Evolutionary conservation across 2,888 invertebrate species (phyloP).

Genomic region (Odiellus spinosus): DNA sequence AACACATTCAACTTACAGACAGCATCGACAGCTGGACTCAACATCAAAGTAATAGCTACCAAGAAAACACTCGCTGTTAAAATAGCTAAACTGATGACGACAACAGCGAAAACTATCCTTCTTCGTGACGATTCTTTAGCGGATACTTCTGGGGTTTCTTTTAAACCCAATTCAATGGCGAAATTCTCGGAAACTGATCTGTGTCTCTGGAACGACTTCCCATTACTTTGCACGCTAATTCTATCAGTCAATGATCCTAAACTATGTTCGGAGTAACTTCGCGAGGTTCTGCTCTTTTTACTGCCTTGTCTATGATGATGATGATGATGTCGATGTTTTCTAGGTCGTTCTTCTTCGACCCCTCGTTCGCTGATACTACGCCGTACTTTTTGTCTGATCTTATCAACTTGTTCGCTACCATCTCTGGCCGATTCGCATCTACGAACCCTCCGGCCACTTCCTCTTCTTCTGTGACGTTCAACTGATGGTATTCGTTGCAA

Average conservation of each 20-base stretch:
- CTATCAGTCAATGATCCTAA: too few species aligned
- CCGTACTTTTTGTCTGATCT: slow-evolving; percentile 5
- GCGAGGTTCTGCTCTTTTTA: too few species aligned
- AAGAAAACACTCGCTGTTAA: slow-evolving; percentile 8
- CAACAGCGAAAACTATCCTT: slow-evolving; percentile 10
- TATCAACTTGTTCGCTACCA: slow-evolving; percentile 4
- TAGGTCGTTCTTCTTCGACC: too few species aligned
- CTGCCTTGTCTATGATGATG: too few species aligned
- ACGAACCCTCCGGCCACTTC: slow-evolving; percentile 3
- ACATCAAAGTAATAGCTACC: slow-evolving; percentile 10
- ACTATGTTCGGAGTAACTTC: too few species aligned
- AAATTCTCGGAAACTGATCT: slow-evolving; percentile 10
- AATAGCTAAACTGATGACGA: slow-evolving; percentile 5
- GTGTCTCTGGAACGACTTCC: slow-evolving; percentile 7
- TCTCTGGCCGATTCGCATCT: slow-evolving; percentile 11
- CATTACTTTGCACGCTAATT: too few species aligned
- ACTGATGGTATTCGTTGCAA: background rate
- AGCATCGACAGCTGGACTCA: slow-evolving; percentile 12
- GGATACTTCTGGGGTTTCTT: slow-evolving; percentile 11
- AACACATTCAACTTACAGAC: slow-evolving; percentile 16
- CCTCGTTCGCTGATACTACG: slow-evolving; percentile 12
- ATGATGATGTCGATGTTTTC: too few species aligned
- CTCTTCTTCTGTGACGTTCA: background rate
- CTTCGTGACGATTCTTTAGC: slow-evolving; percentile 11
- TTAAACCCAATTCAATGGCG: slow-evolving; percentile 12